Base-by-base conservation (phyloP, 2,113 vertebrate species). In the Laticauda colubrina region DNA sequence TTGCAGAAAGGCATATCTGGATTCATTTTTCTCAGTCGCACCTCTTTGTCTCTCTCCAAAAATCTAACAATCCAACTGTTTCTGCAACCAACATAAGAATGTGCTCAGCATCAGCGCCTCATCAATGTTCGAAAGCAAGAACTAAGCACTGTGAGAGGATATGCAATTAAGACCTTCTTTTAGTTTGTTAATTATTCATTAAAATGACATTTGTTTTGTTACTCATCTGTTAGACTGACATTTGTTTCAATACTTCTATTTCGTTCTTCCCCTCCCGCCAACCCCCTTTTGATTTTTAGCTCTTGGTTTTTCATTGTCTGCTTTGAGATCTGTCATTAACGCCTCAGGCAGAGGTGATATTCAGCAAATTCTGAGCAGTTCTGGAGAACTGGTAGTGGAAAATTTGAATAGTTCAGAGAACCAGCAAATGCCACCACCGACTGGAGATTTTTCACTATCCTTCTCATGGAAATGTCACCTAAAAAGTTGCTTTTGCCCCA, bases 191-290 rank as follows among this genome's bases (percentile, higher is more conserved):
- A 89, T 89, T 59, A 89, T 45, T 59, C 55, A 89, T 89, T 89
- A 45, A 59, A 89, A 59, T 89, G 23, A 18, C 56, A 89, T 89
- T 89, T 43, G 24, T 89, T 59, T 89, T 89, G 88, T 89, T 89
- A 15, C 6, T 59, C 56, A 59, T 59, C 24, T 39, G 18, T 89
- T 89, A 89, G 23, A 43, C 56, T 89, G 34, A 8, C 56, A 89
- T 89, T 89, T 57, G 55, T 89, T 89, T 89, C 87, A 81, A 81
- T 43, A 43, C 75, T 81, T 81, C 39, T 3, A 43, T 43, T 81
- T 81, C 6, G 7, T 81, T 81, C 75, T 81, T 9, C 18, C 75
- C 75, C 69, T 1, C 34, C 75, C 0, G 64, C 85, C 48, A 86
- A 11, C 45, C 23, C 4, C 2, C 1, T 86, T 86, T 48, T 14